Evolutionary conservation across 1,140 invertebrate genomes (phyloP).

Genomic region (Chymomyza costata): DNA sequence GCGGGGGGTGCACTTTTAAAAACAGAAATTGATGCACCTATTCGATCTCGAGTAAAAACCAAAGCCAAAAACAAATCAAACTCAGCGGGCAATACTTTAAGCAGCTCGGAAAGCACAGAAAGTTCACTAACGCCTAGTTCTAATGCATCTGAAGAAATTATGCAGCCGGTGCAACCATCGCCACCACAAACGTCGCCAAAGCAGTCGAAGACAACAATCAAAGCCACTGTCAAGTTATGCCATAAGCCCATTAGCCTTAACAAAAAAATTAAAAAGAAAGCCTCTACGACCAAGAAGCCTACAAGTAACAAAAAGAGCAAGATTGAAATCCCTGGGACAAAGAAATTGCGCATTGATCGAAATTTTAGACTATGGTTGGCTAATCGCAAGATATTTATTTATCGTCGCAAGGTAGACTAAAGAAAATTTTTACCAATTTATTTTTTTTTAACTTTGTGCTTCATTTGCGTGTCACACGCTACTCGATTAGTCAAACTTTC

Average conservation of each 20-base stretch:
- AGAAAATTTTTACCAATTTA: no score
- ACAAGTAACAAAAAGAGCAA: no score
- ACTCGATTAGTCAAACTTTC: no score
- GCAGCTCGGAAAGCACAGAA: not conserved
- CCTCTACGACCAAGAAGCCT: slow-evolving; percentile 11
- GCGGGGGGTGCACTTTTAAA: slow-evolving; percentile 10
- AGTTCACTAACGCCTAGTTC: no score
- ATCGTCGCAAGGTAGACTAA: slow-evolving; percentile 43
- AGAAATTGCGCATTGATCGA: slow-evolving; percentile 47
- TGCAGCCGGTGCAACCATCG: no score
- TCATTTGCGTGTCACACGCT: no score
- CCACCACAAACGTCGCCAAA: not conserved
- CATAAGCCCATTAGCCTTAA: not conserved
- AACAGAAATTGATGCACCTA: not conserved
- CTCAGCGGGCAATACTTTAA: not conserved
- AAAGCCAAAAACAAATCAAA: not conserved
- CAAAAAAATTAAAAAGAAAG: not conserved
- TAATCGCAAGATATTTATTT: slow-evolving; percentile 61
- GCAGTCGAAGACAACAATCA: not conserved
- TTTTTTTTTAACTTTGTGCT: no score
- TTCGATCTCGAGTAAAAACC: not conserved
- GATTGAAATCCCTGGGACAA: no score
- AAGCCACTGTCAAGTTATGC: not conserved
- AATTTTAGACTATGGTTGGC: slow-evolving; percentile 65
- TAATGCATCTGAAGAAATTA: no score